Conservation (phyloP, 1,140 invertebrate genomes). For the Globodera rostochiensis region DNA sequence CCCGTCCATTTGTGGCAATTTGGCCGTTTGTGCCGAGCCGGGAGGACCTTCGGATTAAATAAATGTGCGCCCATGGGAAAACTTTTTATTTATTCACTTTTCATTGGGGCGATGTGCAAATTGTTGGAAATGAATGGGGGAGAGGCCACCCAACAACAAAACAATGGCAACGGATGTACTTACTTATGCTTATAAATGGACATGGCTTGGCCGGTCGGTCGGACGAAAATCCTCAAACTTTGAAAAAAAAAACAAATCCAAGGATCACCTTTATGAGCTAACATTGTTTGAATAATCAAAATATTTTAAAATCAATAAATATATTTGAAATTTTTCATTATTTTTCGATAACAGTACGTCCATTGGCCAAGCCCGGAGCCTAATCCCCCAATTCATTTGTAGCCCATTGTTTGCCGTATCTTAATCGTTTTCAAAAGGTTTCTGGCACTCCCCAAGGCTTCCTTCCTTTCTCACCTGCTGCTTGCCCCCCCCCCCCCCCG, state of each 20-base stretch:
- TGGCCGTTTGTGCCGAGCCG: not conserved
- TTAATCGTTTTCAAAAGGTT: not conserved
- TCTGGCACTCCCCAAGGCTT: not conserved
- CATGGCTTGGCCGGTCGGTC: not conserved
- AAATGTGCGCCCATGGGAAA: slow-evolving; percentile 4
- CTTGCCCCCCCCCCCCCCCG: too few species aligned
- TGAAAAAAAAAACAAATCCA: too few species aligned
- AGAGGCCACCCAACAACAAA: not conserved
- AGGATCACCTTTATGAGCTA: too few species aligned
- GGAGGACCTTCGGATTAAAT: slow-evolving; percentile 4
- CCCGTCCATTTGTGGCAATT: not conserved
- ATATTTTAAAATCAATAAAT: too few species aligned
- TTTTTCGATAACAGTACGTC: too few species aligned
- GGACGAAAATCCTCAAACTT: too few species aligned
- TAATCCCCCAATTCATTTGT: not conserved
- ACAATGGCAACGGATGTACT: not conserved
- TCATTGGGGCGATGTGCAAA: slow-evolving; percentile 1
- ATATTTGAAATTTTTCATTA: too few species aligned
- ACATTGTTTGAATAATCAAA: too few species aligned
- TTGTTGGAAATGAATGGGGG: not conserved
- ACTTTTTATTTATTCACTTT: slow-evolving; percentile 7
- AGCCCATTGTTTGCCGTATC: not conserved
- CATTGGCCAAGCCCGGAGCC: too few species aligned
- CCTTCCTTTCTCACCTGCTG: not conserved
- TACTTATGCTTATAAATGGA: not conserved